phyloP scores from a whole-genome alignment of 1,140 invertebrate genomes.

The Drosophila parabipectinata region DNA sequence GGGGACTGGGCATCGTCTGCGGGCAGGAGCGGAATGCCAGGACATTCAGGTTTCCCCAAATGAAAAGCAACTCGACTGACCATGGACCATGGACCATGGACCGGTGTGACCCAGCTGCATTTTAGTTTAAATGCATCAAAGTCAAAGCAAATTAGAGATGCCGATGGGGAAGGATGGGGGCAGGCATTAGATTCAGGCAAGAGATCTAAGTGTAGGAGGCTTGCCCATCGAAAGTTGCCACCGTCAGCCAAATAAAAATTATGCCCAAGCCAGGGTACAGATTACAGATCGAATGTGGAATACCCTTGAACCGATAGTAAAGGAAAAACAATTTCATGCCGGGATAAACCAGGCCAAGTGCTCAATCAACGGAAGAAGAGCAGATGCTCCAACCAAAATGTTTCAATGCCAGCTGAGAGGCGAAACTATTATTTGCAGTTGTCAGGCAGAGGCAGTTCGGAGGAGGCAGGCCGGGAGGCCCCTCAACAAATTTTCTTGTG shows the following conservation, averaged over 20 bases:
- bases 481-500: conserved; percentile 50
- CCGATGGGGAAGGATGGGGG: neutral
- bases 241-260: conserved; percentile 55
- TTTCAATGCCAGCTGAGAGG: conserved; percentile 24
- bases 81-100: neutral
- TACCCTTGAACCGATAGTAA: conserved; percentile 2
- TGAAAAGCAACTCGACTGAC: conserved; percentile 29
- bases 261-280: neutral
- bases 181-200: neutral
- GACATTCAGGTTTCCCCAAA: conserved; percentile 41
- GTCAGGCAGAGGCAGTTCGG: conserved; percentile 30
- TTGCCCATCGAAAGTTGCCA: conserved; percentile 56
- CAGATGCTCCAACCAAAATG: conserved; percentile 8
- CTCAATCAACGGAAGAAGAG: neutral
- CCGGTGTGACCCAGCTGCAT: conserved; percentile 53
- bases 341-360: neutral
- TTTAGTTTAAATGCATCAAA: conserved; percentile 72
- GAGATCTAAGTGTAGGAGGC: conserved; percentile 11
- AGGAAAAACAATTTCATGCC: neutral
- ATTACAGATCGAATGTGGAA: neutral
- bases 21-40: conserved; percentile 44
- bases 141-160: conserved; percentile 58
- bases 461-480: conserved; percentile 20
- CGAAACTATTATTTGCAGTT: conserved; percentile 79
- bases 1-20: conserved; percentile 35